Evolutionary conservation across 2,113 vertebrate species (phyloP).

Genomic region (Gila orcuttii): DNA sequence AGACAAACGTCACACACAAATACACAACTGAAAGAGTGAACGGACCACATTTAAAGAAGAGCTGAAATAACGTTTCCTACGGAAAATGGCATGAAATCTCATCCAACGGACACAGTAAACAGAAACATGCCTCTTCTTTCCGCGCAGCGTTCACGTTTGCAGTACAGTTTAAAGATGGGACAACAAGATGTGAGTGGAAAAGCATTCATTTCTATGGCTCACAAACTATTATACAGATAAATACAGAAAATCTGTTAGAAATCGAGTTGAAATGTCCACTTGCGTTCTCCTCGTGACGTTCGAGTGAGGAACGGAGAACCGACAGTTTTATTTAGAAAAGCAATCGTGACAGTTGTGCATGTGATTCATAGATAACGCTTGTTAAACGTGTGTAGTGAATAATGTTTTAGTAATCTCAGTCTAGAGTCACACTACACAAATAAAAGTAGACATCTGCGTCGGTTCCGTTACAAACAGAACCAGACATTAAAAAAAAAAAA

Average conservation of each 20-base stretch:
- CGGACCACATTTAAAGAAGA: constrained; percentile 24
- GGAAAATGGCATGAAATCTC: neutral
- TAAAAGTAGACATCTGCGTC: constrained; percentile 5
- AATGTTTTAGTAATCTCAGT: constrained; percentile 42
- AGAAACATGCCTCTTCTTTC: neutral
- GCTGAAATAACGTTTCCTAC: neutral
- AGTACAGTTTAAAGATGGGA: constrained; percentile 39
- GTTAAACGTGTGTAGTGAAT: constrained; percentile 27
- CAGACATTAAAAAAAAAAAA: neutral
- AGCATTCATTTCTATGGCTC: constrained; percentile 52
- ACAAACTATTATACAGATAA: constrained; percentile 54
- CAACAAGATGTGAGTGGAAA: constrained; percentile 37
- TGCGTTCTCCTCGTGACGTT: neutral
- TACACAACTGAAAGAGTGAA: constrained; percentile 46
- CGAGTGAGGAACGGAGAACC: neutral
- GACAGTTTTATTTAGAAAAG: constrained; percentile 21
- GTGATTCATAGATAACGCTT: constrained; percentile 9
- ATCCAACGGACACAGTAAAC: neutral
- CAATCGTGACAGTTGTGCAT: neutral
- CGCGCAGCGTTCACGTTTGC: constrained; percentile 21
- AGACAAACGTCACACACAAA: constrained; percentile 17
- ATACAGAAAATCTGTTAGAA: constrained; percentile 45
- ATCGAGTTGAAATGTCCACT: constrained; percentile 17
- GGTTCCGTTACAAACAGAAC: constrained; percentile 35
- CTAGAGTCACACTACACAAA: constrained; percentile 45